Base-by-base conservation (phyloP, 2,113 vertebrate genomes). In the Eulemur rufifrons region DNA sequence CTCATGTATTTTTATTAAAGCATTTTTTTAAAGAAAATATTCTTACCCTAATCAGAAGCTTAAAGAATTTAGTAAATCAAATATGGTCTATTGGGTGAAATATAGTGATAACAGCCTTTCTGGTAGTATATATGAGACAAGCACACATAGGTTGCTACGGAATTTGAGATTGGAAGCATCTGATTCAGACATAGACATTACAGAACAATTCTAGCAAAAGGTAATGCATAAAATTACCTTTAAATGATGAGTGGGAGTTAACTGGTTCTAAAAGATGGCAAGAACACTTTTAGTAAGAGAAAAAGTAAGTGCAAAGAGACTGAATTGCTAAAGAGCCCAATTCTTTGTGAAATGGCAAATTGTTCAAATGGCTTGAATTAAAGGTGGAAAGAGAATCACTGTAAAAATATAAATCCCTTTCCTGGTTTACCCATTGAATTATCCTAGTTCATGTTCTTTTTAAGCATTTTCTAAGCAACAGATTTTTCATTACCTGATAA, bases 211-310 rank as follows among this genome's bases (percentile, higher is more conserved):
- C 88, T 82, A 86, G 52, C n/a, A 94, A 83, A 95, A 93, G 17
- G 2, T 88, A 93, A 91, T 78, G 63, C 54, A 83, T 96, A 88
- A 95, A 96, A 98, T 95, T 96, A 91, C 91, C 91, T 88, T 93
- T 94, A 97, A 98, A 88, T 78, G 88, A 93, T 91, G 93, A 94
- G 96, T 96, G 45, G 94, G 89, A 89, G 95, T 94, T 94, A 96
- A 86, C n/a, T 69, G 61, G 17, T 20, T 47, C 69, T 77, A 34
- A 88, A 92, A 88, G 37, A 88, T 88, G 81, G 25, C 73, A 90
- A 42, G 52, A 96, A 63, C 85, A 63, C 25, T 94, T 94, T 90
- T 20, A 92, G 25, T 78, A 27, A 61, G 59, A 77, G n/a, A n/a
- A 97, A 96, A 92, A 90, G 59, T 68, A 84, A 92, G 52, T 94